These are phyloP conservation scores for Ganaspis sp. DNA, from an alignment of 1,140 invertebrate species.

Conservation along the genomic window DNA sequence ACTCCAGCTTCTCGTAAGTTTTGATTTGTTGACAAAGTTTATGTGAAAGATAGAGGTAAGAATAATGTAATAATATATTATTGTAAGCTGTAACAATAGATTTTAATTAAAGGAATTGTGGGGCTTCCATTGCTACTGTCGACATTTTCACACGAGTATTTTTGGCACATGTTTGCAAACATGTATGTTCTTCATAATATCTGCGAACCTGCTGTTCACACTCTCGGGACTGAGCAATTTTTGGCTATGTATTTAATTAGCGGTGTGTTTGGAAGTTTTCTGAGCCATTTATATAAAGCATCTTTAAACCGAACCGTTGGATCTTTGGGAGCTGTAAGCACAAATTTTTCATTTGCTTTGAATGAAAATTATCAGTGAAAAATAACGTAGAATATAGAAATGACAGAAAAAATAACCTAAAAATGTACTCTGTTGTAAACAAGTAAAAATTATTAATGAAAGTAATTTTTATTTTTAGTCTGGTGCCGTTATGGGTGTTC, in stretches of 20 bases:
- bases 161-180: constrained; percentile 91
- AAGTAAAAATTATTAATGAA: too few relatives aligned
- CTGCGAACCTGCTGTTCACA: constrained; percentile 80
- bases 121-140: constrained; percentile 94
- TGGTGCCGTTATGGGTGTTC: constrained; percentile 93
- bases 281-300: constrained; percentile 89
- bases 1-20: constrained; percentile 85
- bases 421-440: too few relatives aligned
- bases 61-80: constrained; percentile 35
- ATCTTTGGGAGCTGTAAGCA: constrained; percentile 93
- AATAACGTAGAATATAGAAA: too few relatives aligned
- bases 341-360: not conserved
- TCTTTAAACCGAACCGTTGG: constrained; percentile 80
- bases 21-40: constrained; percentile 23
- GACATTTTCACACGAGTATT: constrained; percentile 94
- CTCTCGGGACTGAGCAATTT: constrained; percentile 95
- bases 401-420: too few relatives aligned
- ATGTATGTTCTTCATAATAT: constrained; percentile 98
- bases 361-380: too few relatives aligned
- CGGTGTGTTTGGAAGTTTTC: constrained; percentile 91
- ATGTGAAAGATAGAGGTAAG: too few relatives aligned
- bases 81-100: too few relatives aligned
- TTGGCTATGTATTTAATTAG: constrained; percentile 92
- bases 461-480: constrained; percentile 83
- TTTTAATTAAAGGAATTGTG: constrained; percentile 83